Evolutionary conservation across 2,797 vertebrate genomes (phyloP).

Genomic region (Phrynocephalus guinanensis): DNA sequence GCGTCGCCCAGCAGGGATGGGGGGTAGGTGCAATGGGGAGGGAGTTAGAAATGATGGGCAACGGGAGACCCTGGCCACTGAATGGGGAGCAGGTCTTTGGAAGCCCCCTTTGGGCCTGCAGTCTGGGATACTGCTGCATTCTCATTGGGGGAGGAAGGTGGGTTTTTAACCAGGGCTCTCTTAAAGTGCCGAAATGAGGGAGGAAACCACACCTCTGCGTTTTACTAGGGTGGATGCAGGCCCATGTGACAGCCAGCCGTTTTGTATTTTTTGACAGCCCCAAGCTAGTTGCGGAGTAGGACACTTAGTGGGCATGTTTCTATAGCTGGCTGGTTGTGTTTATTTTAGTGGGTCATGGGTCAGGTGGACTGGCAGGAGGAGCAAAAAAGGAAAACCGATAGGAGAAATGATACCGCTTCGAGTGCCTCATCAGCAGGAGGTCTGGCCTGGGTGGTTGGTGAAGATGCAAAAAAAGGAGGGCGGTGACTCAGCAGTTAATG

Average conservation of each 20-base stretch:
- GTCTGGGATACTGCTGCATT: background rate
- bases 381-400: background rate
- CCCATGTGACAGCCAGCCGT: background rate
- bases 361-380: no score
- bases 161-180: background rate
- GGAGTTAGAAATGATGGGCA: background rate
- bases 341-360: background rate
- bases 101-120: background rate
- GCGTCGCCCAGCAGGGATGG: no score
- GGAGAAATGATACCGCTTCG: background rate
- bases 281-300: no score
- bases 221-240: no score
- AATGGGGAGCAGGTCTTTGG: no score
- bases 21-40: no score
- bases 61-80: background rate
- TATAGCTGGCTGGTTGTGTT: no score
- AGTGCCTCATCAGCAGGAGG: background rate
- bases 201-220: background rate
- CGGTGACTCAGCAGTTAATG: background rate
- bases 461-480: background rate
- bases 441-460: background rate
- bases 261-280: no score
- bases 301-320: background rate
- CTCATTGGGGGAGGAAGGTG: background rate
- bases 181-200: background rate